A percentile compares a stretch with the other conserved stretches of the same genome.
Evolutionary conservation across 1,140 invertebrate genomes (phyloP).

Genomic region (Myzus persicae): DNA sequence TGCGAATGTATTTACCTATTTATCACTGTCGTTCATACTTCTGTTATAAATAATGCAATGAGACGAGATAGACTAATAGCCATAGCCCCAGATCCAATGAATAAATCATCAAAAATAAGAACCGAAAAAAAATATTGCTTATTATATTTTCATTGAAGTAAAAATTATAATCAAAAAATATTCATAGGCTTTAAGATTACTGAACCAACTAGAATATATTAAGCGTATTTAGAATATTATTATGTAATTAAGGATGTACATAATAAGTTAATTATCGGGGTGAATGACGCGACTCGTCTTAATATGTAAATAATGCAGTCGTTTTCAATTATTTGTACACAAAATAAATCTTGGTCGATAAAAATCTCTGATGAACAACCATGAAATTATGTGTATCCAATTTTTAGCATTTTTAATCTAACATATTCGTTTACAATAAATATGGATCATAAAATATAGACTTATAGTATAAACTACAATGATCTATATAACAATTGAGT

Average conservation of each 20-base stretch:
- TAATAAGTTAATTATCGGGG: neutral
- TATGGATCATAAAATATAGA: neutral
- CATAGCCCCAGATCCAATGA: neutral
- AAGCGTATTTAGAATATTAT: neutral
- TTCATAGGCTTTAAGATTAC: neutral
- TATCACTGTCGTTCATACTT: neutral
- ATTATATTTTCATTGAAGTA: neutral
- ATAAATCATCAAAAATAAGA: conserved; percentile 11
- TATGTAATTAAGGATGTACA: neutral
- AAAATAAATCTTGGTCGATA: neutral
- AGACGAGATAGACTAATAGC: neutral
- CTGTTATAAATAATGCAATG: neutral
- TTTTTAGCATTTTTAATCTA: neutral
- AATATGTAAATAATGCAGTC: neutral
- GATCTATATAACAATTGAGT: too few relatives aligned
- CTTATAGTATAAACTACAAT: neutral
- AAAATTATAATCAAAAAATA: neutral
- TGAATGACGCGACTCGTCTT: neutral
- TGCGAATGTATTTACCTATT: neutral
- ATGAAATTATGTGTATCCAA: neutral
- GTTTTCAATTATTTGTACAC: neutral
- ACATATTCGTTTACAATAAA: neutral
- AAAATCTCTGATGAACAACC: neutral
- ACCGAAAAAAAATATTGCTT: neutral
- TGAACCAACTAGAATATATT: neutral